A percentile compares a stretch with the other conserved stretches of the same genome.
Evolutionary conservation across 2,797 vertebrate genomes (phyloP).

Genomic region (Cossypha heuglini): DNA sequence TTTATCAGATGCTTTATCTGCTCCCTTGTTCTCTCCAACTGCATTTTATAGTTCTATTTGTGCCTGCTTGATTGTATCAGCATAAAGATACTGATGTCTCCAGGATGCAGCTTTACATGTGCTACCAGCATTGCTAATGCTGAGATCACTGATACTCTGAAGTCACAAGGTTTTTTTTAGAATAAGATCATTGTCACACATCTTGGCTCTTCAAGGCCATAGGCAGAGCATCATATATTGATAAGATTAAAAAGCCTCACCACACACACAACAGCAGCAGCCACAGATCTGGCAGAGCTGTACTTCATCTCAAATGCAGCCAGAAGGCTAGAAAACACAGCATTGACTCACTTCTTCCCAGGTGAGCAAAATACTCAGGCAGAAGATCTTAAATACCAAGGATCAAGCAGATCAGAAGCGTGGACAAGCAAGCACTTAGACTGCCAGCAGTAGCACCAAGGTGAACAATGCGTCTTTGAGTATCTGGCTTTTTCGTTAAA

Average conservation of each 20-base stretch:
- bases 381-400: background rate
- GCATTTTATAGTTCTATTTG: background rate
- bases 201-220: background rate
- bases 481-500: background rate
- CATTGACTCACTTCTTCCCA: background rate
- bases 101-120: background rate
- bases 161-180: background rate
- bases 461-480: accelerated
- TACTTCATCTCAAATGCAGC: background rate
- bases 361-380: background rate
- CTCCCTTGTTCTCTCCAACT: background rate
- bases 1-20: background rate
- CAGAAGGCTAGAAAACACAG: background rate
- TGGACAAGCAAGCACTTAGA: background rate
- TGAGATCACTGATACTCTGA: background rate
- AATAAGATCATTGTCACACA: background rate
- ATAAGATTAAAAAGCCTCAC: background rate
- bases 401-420: background rate
- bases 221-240: background rate
- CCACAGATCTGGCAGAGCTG: background rate
- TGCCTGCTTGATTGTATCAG: constrained; percentile 12
- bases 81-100: background rate
- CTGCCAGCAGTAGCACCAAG: background rate
- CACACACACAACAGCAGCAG: background rate
- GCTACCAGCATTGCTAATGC: background rate